Conservation (phyloP, 2,888 invertebrate species). For the Acanthosepion pharaonis region DNA sequence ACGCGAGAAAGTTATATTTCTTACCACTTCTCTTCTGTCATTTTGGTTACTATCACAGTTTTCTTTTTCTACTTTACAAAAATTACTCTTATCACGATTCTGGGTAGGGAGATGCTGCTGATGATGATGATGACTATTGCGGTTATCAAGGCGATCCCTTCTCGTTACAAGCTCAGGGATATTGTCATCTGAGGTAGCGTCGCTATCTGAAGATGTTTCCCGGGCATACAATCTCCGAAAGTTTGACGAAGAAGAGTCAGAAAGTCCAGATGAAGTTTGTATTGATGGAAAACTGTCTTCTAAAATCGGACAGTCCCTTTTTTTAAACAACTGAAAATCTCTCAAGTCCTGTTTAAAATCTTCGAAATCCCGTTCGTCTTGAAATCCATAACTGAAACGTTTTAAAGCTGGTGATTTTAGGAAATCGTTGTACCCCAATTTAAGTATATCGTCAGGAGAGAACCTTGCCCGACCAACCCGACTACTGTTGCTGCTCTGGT, state of each 20-base stretch:
- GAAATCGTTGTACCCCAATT: conserved; percentile 57
- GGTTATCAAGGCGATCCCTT: background rate
- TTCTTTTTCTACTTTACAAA: background rate
- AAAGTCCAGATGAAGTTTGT: background rate
- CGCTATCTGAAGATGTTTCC: background rate
- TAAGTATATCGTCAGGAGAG: conserved; percentile 53
- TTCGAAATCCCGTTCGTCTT: conserved; percentile 68
- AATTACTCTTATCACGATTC: background rate
- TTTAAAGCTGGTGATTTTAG: conserved; percentile 56
- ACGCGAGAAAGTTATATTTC: background rate
- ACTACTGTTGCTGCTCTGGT: background rate
- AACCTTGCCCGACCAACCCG: conserved; percentile 33
- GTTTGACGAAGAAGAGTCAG: background rate
- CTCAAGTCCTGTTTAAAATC: conserved; percentile 67
- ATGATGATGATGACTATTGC: background rate
- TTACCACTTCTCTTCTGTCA: background rate
- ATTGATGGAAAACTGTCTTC: background rate
- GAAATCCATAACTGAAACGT: conserved; percentile 63
- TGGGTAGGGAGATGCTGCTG: background rate
- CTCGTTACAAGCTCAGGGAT: background rate
- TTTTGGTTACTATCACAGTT: background rate
- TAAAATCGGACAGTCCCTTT: conserved; percentile 33
- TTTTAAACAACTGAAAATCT: conserved; percentile 56
- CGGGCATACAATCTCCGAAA: background rate
- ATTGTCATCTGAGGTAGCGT: background rate